Conservation (phyloP, 2,113 vertebrate genomes). For the Neotoma lepida region DNA sequence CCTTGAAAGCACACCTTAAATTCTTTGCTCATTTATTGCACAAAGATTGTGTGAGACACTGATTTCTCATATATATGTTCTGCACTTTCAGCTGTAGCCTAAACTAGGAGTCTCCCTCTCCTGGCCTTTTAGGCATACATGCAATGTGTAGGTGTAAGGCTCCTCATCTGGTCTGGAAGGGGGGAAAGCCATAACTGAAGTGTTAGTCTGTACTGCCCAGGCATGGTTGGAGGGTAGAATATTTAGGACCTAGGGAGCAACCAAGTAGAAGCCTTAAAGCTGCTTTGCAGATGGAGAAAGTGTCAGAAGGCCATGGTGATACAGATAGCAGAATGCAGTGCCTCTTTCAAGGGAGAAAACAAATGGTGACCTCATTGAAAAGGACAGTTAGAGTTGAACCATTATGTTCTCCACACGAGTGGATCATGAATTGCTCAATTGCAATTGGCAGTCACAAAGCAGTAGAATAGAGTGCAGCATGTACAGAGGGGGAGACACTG, state of each 20-base stretch:
- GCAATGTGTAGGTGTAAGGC: neutral
- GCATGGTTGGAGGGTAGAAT: fast-evolving
- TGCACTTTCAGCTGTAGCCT: neutral
- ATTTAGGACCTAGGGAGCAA: neutral
- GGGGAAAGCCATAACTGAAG: neutral
- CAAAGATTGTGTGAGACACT: neutral
- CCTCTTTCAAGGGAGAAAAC: neutral
- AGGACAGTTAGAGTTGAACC: neutral
- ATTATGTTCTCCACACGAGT: neutral
- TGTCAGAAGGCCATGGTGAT: neutral
- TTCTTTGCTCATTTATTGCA: neutral
- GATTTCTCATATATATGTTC: neutral
- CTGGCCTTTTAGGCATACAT: neutral
- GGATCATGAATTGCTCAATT: neutral
- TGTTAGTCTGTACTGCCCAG: neutral
- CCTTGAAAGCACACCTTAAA: too few species aligned
- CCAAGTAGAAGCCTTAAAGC: fast-evolving
- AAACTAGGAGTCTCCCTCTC: neutral
- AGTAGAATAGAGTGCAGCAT: neutral
- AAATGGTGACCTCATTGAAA: neutral
- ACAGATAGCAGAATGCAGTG: neutral
- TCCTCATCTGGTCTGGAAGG: neutral
- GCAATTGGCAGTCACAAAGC: neutral
- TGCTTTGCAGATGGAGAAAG: neutral
- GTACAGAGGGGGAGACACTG: fast-evolving